Conservation (phyloP, 2,113 vertebrate genomes). For the Galemys pyrenaicus region DNA sequence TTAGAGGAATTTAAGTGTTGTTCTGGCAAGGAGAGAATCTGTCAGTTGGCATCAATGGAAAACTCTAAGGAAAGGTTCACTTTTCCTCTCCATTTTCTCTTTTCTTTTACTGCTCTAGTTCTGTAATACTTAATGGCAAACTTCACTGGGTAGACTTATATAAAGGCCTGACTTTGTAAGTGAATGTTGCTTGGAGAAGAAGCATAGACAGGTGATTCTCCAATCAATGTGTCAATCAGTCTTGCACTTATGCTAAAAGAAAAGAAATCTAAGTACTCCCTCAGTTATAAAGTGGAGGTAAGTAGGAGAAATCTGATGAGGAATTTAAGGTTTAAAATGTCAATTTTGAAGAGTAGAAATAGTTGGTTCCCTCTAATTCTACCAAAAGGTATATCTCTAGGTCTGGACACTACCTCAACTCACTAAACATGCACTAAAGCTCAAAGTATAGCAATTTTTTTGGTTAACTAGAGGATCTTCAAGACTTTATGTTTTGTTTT, state of each 20-base stretch:
- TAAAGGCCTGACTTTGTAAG: not conserved
- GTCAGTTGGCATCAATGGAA: not conserved
- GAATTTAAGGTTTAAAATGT: not conserved
- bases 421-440: not conserved
- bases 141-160: not conserved
- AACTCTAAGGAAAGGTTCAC: not conserved
- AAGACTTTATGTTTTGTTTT: not conserved
- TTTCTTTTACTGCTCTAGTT: not conserved
- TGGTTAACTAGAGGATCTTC: not conserved
- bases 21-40: not conserved
- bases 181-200: not conserved
- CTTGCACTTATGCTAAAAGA: not conserved
- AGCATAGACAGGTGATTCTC: not conserved
- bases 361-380: not conserved
- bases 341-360: not conserved
- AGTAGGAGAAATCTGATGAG: not conserved
- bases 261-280: not conserved
- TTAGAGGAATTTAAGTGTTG: not conserved
- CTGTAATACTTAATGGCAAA: not conserved
- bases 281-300: not conserved
- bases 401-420: not conserved
- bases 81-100: not conserved
- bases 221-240: not conserved
- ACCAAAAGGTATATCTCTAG: not conserved
- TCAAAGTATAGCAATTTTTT: not conserved